phyloP scores from a whole-genome alignment of 2,888 invertebrate species.

The Habroteleia sp. region DNA sequence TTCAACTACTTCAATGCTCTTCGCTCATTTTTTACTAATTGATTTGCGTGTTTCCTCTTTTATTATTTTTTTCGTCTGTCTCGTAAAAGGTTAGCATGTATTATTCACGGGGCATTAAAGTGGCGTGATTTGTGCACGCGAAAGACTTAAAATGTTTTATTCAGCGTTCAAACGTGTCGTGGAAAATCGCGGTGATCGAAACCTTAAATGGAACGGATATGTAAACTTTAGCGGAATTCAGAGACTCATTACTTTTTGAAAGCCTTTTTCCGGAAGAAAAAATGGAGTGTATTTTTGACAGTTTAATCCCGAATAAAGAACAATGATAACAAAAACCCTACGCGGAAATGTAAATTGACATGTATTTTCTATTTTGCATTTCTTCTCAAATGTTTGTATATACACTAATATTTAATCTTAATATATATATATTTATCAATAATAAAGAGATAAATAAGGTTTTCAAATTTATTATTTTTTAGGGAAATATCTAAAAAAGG shows the following conservation, averaged over 20 bases:
- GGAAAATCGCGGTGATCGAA: constrained; percentile 47
- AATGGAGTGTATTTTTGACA: not conserved
- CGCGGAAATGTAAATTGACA: not conserved
- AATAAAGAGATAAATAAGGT: no score
- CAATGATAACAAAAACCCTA: no score
- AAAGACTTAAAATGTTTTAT: constrained; percentile 55
- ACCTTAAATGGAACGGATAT: constrained; percentile 50
- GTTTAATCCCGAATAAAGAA: constrained; percentile 3
- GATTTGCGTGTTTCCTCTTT: constrained; percentile 16
- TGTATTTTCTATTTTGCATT: not conserved
- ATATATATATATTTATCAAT: no score
- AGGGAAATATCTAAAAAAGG: no score
- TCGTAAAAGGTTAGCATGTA: constrained; percentile 47
- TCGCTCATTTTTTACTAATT: constrained; percentile 15
- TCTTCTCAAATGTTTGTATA: no score
- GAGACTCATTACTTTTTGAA: constrained; percentile 11
- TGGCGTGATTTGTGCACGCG: constrained; percentile 57
- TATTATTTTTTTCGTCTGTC: constrained; percentile 12
- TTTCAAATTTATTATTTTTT: no score
- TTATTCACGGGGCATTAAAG: constrained; percentile 51
- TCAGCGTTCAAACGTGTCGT: constrained; percentile 47
- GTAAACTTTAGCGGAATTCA: constrained; percentile 28
- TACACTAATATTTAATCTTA: no score
- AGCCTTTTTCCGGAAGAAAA: not conserved
- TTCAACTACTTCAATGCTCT: not conserved